Evolutionary conservation across 2,113 vertebrate species (phyloP).

Genomic region (Cheilinus undulatus): DNA sequence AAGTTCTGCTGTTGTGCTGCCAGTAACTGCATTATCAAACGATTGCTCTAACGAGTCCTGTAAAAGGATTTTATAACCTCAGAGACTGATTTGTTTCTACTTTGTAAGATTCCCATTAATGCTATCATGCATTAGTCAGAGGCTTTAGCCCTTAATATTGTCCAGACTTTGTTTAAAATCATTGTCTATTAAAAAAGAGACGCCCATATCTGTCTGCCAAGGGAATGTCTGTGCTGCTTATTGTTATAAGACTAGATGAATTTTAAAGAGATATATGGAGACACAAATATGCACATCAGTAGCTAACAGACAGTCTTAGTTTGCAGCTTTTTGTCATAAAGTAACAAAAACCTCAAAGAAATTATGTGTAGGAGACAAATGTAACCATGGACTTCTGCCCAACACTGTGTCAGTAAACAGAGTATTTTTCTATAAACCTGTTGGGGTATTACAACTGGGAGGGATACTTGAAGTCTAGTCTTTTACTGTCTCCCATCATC

Average conservation of each 20-base stretch:
- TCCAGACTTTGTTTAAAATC: neutral
- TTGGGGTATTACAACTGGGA: too few species aligned
- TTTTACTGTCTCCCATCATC: too few species aligned
- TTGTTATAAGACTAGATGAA: neutral
- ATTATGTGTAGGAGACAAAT: neutral
- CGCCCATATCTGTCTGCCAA: neutral
- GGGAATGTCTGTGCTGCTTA: neutral
- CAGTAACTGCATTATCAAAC: neutral
- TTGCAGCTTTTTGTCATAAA: too few species aligned
- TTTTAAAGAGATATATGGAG: neutral
- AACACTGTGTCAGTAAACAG: too few species aligned
- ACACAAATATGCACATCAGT: neutral
- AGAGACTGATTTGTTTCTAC: slow-evolving; percentile 17
- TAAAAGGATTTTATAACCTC: neutral
- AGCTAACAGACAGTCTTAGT: neutral
- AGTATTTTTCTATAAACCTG: too few species aligned
- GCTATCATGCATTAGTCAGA: neutral
- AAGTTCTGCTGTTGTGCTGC: neutral
- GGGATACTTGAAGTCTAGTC: too few species aligned
- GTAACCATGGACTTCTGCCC: neutral
- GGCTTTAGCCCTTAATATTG: neutral
- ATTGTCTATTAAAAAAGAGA: neutral
- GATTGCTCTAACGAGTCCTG: neutral
- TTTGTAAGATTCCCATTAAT: neutral
- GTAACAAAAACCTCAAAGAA: neutral